Conservation (phyloP, 2,113 vertebrate genomes). For the Pelobates fuscus region DNA sequence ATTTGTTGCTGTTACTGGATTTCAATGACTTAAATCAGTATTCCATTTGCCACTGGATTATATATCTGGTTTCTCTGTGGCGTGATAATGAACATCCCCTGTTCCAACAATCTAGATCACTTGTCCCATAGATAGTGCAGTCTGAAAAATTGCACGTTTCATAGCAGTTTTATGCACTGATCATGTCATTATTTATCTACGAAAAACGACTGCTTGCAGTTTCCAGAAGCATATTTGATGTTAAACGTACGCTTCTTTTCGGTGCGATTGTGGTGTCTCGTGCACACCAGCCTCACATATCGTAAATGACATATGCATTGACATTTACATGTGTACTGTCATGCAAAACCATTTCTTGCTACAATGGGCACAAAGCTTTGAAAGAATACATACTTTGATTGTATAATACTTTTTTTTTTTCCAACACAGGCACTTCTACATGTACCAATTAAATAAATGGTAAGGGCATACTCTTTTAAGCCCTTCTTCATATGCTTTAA, state of each 20-base stretch:
- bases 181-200: conserved; percentile 65
- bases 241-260: conserved; percentile 61
- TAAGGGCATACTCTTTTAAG: conserved; percentile 59
- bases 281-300: conserved; percentile 63
- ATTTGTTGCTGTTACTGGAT: conserved; percentile 89
- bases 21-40: conserved; percentile 85
- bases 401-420: conserved; percentile 62
- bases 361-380: conserved; percentile 69
- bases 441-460: conserved; percentile 60
- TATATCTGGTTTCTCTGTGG: conserved; percentile 89
- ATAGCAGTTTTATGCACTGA: conserved; percentile 78
- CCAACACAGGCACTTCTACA: conserved; percentile 58
- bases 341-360: conserved; percentile 81
- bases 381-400: conserved; percentile 63
- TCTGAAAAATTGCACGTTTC: conserved; percentile 84
- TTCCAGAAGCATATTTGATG: conserved; percentile 73
- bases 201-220: conserved; percentile 71
- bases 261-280: conserved; percentile 64
- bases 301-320: conserved; percentile 79
- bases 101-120: conserved; percentile 88
- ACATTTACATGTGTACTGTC: conserved; percentile 86
- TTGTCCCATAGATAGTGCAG: conserved; percentile 82
- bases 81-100: conserved; percentile 82
- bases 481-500: conserved; percentile 48
- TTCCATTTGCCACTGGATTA: conserved; percentile 84